phyloP scores from a whole-genome alignment of 2,888 invertebrate genomes.

The Caenorhabditis panamensis region DNA sequence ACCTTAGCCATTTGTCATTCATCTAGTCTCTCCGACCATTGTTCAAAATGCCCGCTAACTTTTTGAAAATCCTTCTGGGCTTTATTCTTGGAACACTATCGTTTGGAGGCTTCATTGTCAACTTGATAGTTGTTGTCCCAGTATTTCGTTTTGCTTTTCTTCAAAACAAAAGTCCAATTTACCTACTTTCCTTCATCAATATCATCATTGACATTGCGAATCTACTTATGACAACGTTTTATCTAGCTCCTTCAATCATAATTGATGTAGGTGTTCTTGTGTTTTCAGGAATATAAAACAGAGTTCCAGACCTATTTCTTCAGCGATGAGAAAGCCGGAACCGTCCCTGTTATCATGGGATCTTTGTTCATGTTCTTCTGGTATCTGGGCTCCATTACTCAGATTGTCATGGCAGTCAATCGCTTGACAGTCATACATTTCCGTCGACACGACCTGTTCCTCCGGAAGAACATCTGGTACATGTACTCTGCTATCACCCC shows the following conservation, averaged over 20 bases:
- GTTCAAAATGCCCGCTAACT: not conserved
- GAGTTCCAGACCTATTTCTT: not conserved
- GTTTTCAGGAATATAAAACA: no score
- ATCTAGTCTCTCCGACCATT: no score
- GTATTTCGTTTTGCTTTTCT: not conserved
- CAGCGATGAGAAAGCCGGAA: not conserved
- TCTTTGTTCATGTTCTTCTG: not conserved
- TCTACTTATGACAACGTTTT: not conserved
- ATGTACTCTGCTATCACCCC: not conserved
- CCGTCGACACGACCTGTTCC: not conserved
- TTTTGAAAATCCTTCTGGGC: not conserved
- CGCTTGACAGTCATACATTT: not conserved
- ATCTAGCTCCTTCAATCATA: not conserved
- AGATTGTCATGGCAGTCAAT: not conserved
- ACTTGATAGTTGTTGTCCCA: not conserved
- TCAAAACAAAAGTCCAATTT: not conserved
- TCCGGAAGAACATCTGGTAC: not conserved
- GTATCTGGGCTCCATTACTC: not conserved
- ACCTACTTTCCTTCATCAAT: not conserved
- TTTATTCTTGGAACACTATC: not conserved
- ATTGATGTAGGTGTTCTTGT: not conserved
- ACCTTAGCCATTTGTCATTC: no score
- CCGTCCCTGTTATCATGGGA: not conserved
- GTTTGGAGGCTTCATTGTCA: not conserved
- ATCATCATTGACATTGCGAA: not conserved